Evolutionary conservation across 2,888 invertebrate species (phyloP), one percentile per base, ranked within the genome.

Genomic region (Troilus luridus): DNA sequence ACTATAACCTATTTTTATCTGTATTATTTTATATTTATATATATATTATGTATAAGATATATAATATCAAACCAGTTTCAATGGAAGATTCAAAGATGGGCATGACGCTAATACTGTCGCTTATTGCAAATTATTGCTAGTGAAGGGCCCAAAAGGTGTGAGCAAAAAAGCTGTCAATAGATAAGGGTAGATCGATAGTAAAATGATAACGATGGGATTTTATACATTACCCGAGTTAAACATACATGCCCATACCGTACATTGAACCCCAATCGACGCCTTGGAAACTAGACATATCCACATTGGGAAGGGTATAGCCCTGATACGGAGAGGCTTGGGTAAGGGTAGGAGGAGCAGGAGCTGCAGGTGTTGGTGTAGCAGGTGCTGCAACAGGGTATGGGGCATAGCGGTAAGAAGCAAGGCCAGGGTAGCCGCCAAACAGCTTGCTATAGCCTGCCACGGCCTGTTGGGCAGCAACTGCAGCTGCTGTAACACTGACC

Each of bases 201-300:
- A 88, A 91, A 89, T 89, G 88, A 88, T 85, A 85, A 89, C 72
- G 85, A 91, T 88, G 92, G 91, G 91, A 72, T 77, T 41, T 67
- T 58, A 67, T 88, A 89, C 67, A 72, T 85, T 88, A 88, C 64
- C 72, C 72, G 89, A 90, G 89, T 92, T 92, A 97, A 94, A 98
- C 97, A 95, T 98, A 98, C 98, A 98, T 98, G 94, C 98, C 98
- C 95, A 98, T 97, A 94, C 98, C 97, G 94, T 98, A 98, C 97
- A 98, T 97, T 93, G 97, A 97, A 93, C 97, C 96, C 98, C 98
- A 98, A 95, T 98, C 98, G 93, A 98, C 97, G 92, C 97, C 97
- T 94, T 98, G 98, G 96, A 98, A 98, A 94, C 97, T 97, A 92
- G 97, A 97, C 98, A 98, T 98, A 95, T 98, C 98, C 92, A 98